phyloP scores from a whole-genome alignment of 2,113 vertebrate genomes.

The Electrona antarctica region DNA sequence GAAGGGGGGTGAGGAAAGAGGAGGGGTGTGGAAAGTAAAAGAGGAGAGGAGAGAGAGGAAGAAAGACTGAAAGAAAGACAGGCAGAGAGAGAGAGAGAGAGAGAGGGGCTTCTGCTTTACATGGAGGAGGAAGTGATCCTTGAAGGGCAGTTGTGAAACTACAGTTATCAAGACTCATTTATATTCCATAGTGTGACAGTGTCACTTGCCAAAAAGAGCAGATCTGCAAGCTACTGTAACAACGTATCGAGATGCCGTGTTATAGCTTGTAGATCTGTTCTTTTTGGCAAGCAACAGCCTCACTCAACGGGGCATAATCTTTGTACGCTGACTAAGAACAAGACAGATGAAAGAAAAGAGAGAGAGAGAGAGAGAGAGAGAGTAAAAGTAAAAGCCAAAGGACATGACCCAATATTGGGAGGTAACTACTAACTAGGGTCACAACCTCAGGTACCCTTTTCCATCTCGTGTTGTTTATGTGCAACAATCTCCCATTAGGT shows the following conservation, averaged over 20 bases:
- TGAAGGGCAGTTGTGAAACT: slow-evolving; percentile 1
- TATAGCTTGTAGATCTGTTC: too few relatives aligned
- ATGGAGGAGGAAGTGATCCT: slow-evolving; percentile 19
- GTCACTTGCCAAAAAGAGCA: too few relatives aligned
- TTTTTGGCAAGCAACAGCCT: too few relatives aligned
- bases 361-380: slow-evolving; percentile 25
- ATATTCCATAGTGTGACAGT: too few relatives aligned
- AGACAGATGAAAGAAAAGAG: background rate
- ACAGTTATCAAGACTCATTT: background rate
- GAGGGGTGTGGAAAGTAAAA: background rate
- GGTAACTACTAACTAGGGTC: background rate
- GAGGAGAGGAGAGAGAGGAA: slow-evolving; percentile 11
- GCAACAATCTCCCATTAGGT: background rate
- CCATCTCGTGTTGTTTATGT: background rate
- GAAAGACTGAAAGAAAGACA: background rate
- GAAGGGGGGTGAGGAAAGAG: slow-evolving; percentile 2
- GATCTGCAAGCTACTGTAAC: too few relatives aligned
- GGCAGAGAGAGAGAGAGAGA: background rate
- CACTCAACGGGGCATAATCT: too few relatives aligned
- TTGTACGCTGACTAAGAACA: too few relatives aligned
- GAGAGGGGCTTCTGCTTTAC: slow-evolving; percentile 53
- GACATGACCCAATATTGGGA: slow-evolving; percentile 23
- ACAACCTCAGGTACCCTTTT: slow-evolving; percentile 2
- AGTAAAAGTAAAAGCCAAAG: background rate
- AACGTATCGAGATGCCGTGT: too few relatives aligned